phyloP scores from a whole-genome alignment of 2,797 vertebrate genomes.

The Prionace glauca region DNA sequence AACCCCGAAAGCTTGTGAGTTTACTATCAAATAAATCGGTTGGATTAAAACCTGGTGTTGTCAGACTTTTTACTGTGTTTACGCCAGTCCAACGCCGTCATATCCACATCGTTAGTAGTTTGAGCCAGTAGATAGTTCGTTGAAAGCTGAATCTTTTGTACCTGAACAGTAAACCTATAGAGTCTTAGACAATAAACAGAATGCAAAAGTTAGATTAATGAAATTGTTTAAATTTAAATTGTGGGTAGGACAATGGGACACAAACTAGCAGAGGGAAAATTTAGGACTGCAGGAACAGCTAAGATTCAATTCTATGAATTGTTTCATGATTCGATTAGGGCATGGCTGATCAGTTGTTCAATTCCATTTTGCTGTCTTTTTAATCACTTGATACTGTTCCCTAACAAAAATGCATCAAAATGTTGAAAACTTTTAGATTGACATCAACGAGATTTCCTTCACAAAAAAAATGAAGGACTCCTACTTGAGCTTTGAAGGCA shows the following conservation, averaged over 20 bases:
- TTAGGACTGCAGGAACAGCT: background rate
- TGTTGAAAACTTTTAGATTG: background rate
- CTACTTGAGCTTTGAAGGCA: background rate
- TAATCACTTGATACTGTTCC: background rate
- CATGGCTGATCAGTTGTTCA: background rate
- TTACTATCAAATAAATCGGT: too few relatives aligned
- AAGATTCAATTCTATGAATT: background rate
- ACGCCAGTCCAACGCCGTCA: too few relatives aligned
- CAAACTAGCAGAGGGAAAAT: background rate
- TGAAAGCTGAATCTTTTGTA: background rate
- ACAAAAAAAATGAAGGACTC: background rate
- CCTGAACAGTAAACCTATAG: background rate
- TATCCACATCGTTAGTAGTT: too few relatives aligned
- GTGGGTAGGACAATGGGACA: background rate
- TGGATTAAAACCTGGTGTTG: too few relatives aligned
- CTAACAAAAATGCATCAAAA: background rate
- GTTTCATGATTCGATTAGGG: background rate
- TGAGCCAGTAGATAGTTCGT: background rate
- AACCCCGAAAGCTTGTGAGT: too few relatives aligned
- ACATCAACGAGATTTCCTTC: background rate
- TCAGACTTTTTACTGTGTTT: background rate
- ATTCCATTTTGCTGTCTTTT: background rate
- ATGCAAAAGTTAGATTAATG: background rate
- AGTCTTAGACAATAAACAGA: background rate
- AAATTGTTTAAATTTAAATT: background rate